A percentile compares a stretch with the other conserved stretches of the same genome.
phyloP scores from a whole-genome alignment of 2,113 vertebrate genomes.

The Oenanthe melanoleuca region DNA sequence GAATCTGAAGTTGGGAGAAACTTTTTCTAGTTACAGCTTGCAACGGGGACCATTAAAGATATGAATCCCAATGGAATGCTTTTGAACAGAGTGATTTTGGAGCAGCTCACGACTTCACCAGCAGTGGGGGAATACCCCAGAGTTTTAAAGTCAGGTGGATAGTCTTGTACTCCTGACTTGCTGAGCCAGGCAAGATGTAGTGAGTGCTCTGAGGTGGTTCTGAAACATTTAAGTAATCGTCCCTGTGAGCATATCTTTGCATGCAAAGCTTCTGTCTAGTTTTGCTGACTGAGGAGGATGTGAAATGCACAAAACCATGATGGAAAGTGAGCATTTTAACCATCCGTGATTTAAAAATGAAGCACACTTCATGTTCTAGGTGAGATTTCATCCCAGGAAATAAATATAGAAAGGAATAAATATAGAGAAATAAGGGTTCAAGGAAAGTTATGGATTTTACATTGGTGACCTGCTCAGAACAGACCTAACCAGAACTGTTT shows the following conservation, averaged over 20 bases:
- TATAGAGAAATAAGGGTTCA: background rate
- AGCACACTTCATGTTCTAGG: background rate
- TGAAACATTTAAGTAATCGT: background rate
- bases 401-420: background rate
- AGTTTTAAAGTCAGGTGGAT: background rate
- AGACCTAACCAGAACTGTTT: background rate
- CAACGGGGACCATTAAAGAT: fast-evolving
- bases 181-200: background rate
- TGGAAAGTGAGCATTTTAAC: background rate
- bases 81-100: background rate
- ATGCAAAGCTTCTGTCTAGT: background rate
- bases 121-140: background rate
- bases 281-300: background rate
- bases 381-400: background rate
- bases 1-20: background rate
- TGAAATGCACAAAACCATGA: background rate
- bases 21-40: background rate
- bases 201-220: background rate
- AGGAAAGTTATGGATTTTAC: background rate
- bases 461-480: background rate
- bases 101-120: background rate
- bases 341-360: background rate
- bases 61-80: background rate
- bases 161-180: background rate
- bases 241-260: background rate